Evolutionary conservation across 1,140 invertebrate genomes (phyloP).

Genomic region (Liolophura sinensis): DNA sequence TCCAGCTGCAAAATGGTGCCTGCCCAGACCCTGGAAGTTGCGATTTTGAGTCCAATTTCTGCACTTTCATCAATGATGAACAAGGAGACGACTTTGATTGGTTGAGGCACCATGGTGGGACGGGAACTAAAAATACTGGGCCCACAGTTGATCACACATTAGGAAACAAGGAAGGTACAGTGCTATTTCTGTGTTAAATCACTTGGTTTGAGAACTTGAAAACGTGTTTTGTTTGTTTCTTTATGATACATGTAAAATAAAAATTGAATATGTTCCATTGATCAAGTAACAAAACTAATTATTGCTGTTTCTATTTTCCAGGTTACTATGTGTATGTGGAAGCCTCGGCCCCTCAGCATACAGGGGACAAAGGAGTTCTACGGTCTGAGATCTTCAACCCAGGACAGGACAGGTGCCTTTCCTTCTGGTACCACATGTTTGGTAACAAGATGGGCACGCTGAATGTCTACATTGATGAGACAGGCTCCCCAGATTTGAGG

Average conservation of each 20-base stretch:
- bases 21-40: conserved; percentile 4
- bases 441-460: conserved; percentile 58
- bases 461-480: conserved; percentile 30
- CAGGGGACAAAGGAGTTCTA: conserved; percentile 43
- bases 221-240: too few relatives aligned
- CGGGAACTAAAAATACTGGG: conserved; percentile 32
- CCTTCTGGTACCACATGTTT: conserved; percentile 79
- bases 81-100: conserved; percentile 52
- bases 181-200: too few relatives aligned
- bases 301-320: conserved; percentile 15
- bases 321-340: conserved; percentile 53
- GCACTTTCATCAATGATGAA: background rate
- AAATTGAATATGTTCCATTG: too few relatives aligned
- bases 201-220: too few relatives aligned
- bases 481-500: conserved; percentile 1
- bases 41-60: too few relatives aligned
- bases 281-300: background rate
- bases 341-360: conserved; percentile 34
- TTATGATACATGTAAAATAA: too few relatives aligned
- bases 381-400: conserved; percentile 26
- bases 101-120: conserved; percentile 29
- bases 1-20: conserved; percentile 39
- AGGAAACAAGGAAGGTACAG: conserved; percentile 8
- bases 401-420: conserved; percentile 32
- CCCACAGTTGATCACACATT: conserved; percentile 51